Evolutionary conservation across 2,113 vertebrate species (phyloP).

Genomic region (Alaudala cheleensis): DNA sequence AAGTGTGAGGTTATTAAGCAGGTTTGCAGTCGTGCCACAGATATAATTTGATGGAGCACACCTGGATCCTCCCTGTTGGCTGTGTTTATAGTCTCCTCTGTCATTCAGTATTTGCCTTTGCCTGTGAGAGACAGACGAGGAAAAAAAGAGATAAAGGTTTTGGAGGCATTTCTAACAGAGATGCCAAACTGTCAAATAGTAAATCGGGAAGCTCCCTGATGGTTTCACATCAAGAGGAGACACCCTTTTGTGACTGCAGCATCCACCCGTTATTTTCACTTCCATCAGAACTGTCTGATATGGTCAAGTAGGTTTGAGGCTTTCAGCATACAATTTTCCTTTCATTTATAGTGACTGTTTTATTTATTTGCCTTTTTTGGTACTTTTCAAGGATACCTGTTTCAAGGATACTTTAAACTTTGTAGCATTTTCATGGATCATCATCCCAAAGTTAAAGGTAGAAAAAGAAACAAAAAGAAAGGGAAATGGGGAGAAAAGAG

Average conservation of each 20-base stretch:
- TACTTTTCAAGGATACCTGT: background rate
- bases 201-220: constrained; percentile 29
- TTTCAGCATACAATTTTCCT: constrained; percentile 41
- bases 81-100: constrained; percentile 49
- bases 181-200: constrained; percentile 62
- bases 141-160: constrained; percentile 27
- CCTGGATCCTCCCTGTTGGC: constrained; percentile 40
- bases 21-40: background rate
- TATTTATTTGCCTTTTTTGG: constrained; percentile 36
- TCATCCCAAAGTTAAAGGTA: constrained; percentile 2
- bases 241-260: constrained; percentile 1
- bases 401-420: constrained; percentile 29
- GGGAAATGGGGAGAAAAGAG: background rate
- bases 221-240: constrained; percentile 45
- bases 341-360: constrained; percentile 41
- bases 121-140: constrained; percentile 22
- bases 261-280: constrained; percentile 22
- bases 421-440: background rate
- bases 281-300: constrained; percentile 50
- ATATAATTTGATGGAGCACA: constrained; percentile 7
- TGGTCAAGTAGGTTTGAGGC: constrained; percentile 51
- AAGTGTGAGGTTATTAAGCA: constrained; percentile 2
- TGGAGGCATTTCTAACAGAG: constrained; percentile 47
- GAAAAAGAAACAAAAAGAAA: background rate
- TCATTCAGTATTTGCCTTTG: constrained; percentile 49